Base-by-base conservation (phyloP, 1,140 invertebrate species). In the Heliothis subflexa region DNA sequence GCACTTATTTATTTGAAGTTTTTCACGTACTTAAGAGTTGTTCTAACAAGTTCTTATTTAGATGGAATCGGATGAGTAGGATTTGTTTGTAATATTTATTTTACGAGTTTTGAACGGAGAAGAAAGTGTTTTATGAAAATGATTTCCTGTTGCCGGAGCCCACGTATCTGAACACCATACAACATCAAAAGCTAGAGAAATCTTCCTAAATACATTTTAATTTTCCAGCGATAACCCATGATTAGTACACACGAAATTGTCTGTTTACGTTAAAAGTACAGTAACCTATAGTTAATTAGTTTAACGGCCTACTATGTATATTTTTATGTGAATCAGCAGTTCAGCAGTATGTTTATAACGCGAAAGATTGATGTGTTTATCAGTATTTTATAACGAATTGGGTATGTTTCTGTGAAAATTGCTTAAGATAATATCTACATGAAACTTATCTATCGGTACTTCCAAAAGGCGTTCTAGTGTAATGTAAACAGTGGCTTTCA, bases 401-500 rank as follows among this genome's bases (percentile, higher is more conserved):
- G 14, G 59, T 52, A 33, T 52, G 73, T 54, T 66, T 75, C 73
- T 62, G 57, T 75, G 47, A 62, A 49, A 74, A 62, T 47, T 75
- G 59, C 57, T 75, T 75, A 77, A 55, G 50, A 77, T 66, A 77
- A 66, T 66, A 77, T 68, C 61, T 54, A 77, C 74, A 50, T 77
- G 21, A 66, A 68, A 77, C 74, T 68, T 81, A 78, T 73, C 33
- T 50, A 78, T 68, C 54, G 40, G 74, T 77, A 71, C 55, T 64
- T 72, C 57, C 18, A 55, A 78, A 78, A 81, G 40, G 54, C 33
- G 74, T 54, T 81, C 64, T 79, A 80, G 77, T 33, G 40, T 84
- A 86, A 82, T 62, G 72, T 85, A 86, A 91, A 89, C 87, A 87
- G 72, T 72, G 52, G 82, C 81, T 88, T 86, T 86, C 88, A 86